Evolutionary conservation across 2,113 vertebrate species (phyloP).

Genomic region (Charina bottae): DNA sequence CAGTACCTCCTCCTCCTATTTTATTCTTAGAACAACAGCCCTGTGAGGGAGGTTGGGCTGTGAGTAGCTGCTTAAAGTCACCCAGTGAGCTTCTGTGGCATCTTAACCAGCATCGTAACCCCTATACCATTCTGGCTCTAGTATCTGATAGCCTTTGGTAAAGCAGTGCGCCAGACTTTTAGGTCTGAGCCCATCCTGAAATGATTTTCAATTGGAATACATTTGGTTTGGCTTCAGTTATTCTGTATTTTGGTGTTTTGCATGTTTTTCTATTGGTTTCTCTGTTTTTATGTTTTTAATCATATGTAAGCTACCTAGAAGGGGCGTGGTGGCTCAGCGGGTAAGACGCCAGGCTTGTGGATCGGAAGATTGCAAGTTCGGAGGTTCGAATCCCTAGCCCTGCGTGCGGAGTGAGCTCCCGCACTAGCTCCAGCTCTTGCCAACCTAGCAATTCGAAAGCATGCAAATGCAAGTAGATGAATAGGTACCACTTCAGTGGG

Average conservation of each 20-base stretch:
- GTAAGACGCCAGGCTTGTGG: too few species aligned
- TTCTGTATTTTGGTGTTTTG: neutral
- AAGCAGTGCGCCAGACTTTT: neutral
- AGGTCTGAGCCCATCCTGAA: neutral
- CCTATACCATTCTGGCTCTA: neutral
- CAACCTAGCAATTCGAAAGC: too few species aligned
- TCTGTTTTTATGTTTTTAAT: neutral
- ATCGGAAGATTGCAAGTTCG: too few species aligned
- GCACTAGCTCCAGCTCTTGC: too few species aligned
- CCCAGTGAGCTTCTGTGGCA: neutral
- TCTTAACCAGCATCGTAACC: neutral
- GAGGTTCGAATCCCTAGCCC: too few species aligned
- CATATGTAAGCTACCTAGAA: neutral
- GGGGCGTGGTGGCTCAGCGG: too few species aligned
- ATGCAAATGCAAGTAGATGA: too few species aligned
- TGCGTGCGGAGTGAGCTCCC: too few species aligned
- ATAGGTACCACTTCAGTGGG: too few species aligned
- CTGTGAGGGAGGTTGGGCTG: neutral
- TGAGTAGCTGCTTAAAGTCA: neutral
- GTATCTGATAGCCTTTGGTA: neutral
- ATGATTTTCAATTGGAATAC: neutral
- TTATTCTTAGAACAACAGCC: neutral
- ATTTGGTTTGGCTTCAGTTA: neutral
- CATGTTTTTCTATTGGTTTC: neutral
- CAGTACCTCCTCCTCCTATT: neutral